Evolutionary conservation across 2,797 vertebrate genomes (phyloP).

Genomic region (Atherinosoma microstoma): DNA sequence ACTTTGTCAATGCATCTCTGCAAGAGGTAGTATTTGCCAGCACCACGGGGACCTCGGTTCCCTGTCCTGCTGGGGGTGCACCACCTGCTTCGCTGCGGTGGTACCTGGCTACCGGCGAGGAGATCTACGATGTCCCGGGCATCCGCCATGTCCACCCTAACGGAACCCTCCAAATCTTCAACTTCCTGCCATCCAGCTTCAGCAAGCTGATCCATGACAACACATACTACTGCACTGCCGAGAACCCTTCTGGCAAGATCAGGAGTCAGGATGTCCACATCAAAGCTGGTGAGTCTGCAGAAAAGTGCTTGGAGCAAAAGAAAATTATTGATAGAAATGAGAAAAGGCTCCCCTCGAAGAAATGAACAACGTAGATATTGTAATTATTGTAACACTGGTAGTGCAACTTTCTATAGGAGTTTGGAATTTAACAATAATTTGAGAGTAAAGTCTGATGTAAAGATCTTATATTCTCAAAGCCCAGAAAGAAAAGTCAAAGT

Average conservation of each 20-base stretch:
- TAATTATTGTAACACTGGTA: neutral
- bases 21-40: constrained; percentile 99
- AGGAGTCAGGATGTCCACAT: constrained; percentile 99
- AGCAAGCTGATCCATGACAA: constrained; percentile 99
- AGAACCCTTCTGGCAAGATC: constrained; percentile 99
- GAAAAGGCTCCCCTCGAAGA: neutral
- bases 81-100: constrained; percentile 95
- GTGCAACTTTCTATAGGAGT: neutral
- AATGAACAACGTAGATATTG: neutral
- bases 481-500: neutral
- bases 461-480: neutral
- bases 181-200: constrained; percentile 99
- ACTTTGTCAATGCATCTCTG: constrained; percentile 99
- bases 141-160: constrained; percentile 99
- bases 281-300: constrained; percentile 93
- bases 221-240: constrained; percentile 99
- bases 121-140: constrained; percentile 99
- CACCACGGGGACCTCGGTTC: constrained; percentile 97
- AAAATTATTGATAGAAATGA: no score
- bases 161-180: constrained; percentile 99
- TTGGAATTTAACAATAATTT: neutral
- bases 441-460: neutral
- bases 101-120: constrained; percentile 98
- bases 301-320: neutral
- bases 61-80: constrained; percentile 96